A percentile compares a stretch with the other conserved stretches of the same genome.
Evolutionary conservation across 2,888 invertebrate species (phyloP).

Genomic region (Synergus itoensis): DNA sequence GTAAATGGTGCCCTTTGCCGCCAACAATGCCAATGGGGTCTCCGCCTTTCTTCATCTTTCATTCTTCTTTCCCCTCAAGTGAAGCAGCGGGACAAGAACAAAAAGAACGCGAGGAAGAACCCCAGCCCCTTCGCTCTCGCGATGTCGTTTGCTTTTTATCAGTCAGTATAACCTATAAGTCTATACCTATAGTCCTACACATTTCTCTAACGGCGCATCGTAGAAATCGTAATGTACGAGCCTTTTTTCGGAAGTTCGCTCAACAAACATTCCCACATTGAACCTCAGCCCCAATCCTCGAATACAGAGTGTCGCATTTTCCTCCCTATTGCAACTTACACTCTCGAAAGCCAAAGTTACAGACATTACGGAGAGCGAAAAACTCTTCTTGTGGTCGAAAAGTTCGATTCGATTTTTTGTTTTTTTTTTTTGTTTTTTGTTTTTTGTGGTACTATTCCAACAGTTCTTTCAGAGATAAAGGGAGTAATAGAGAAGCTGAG

Average conservation of each 20-base stretch:
- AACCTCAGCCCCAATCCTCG: conserved; percentile 13
- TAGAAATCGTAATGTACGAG: conserved; percentile 40
- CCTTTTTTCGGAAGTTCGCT: conserved; percentile 39
- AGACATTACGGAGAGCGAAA: conserved; percentile 35
- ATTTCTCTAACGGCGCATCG: conserved; percentile 37
- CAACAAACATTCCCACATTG: conserved; percentile 41
- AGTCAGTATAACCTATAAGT: conserved; percentile 30
- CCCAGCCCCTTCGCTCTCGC: conserved; percentile 41
- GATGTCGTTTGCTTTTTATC: conserved; percentile 38
- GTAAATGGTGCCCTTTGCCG: conserved; percentile 50
- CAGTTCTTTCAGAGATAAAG: background rate
- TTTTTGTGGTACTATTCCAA: background rate
- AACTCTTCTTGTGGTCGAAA: conserved; percentile 34
- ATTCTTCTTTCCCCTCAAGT: conserved; percentile 50
- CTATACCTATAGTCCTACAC: conserved; percentile 19
- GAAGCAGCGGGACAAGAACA: conserved; percentile 49
- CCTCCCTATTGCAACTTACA: conserved; percentile 39
- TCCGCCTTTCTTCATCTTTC: conserved; percentile 44
- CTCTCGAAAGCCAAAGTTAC: conserved; percentile 39
- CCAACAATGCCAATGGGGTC: conserved; percentile 46
- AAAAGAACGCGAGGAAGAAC: conserved; percentile 57
- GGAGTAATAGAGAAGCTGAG: background rate
- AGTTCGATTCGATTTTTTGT: conserved; percentile 23
- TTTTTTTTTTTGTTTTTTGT: background rate
- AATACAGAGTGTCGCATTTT: conserved; percentile 41